A percentile compares a stretch with the other conserved stretches of the same genome.
phyloP scores from a whole-genome alignment of 1,140 invertebrate species.

The Magallana ariakensis region DNA sequence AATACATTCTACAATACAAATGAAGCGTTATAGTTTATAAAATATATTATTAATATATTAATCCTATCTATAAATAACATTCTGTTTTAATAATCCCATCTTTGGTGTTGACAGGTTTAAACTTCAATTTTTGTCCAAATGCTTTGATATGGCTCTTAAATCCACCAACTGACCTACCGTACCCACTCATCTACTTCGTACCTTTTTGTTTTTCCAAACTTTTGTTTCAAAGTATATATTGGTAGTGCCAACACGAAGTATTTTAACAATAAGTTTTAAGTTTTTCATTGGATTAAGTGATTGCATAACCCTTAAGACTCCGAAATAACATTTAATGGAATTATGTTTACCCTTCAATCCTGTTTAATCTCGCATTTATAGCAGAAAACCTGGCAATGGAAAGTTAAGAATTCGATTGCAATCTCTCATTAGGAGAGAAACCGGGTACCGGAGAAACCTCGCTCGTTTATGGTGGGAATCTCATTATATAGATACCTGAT shows the following conservation, averaged over 20 bases:
- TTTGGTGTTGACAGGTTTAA: too few relatives aligned
- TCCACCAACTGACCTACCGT: too few relatives aligned
- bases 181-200: too few relatives aligned
- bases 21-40: too few relatives aligned
- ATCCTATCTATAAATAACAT: too few relatives aligned
- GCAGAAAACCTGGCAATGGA: not conserved
- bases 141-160: too few relatives aligned
- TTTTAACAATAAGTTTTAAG: not conserved
- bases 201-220: not conserved
- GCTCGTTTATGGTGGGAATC: too few relatives aligned
- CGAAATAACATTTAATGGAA: not conserved
- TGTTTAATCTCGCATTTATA: not conserved
- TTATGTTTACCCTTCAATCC: not conserved
- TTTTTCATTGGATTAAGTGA: not conserved
- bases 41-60: too few relatives aligned
- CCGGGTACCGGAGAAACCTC: not conserved
- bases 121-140: too few relatives aligned
- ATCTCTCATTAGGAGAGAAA: not conserved
- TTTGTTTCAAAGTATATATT: not conserved
- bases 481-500: too few relatives aligned
- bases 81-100: too few relatives aligned
- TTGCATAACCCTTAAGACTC: not conserved
- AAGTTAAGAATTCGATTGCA: not conserved
- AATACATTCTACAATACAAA: too few relatives aligned
- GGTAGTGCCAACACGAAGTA: not conserved